Percentiles rank a stretch among this genome's conserved stretches.
phyloP scores from a whole-genome alignment of 2,113 vertebrate genomes.

The Chionodraco myersi region DNA sequence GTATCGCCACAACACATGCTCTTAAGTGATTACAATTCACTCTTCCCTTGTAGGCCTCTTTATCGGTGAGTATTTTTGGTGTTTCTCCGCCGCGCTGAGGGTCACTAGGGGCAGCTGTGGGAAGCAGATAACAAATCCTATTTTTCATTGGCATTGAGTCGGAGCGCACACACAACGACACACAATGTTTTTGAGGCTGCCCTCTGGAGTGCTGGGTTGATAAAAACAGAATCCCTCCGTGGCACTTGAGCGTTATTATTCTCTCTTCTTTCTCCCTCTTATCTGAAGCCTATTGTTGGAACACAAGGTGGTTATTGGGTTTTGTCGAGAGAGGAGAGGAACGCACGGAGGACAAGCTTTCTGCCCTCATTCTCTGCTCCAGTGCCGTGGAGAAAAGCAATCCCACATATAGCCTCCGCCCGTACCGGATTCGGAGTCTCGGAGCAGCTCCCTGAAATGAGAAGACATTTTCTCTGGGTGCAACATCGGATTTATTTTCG shows the following conservation, averaged over 20 bases:
- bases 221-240: slow-evolving; percentile 68
- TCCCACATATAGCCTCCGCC: slow-evolving; percentile 28
- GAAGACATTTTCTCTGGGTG: slow-evolving; percentile 48
- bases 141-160: slow-evolving; percentile 59
- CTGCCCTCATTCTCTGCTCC: slow-evolving; percentile 53
- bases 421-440: slow-evolving; percentile 29
- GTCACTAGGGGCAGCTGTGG: slow-evolving; percentile 71
- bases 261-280: slow-evolving; percentile 37
- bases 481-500: slow-evolving; percentile 56
- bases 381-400: slow-evolving; percentile 50
- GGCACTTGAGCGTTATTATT: slow-evolving; percentile 63
- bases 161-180: slow-evolving; percentile 6
- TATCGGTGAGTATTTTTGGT: slow-evolving; percentile 65
- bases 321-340: slow-evolving; percentile 64
- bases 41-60: slow-evolving; percentile 60
- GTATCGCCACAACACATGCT: slow-evolving; percentile 77
- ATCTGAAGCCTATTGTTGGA: slow-evolving; percentile 71
- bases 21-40: slow-evolving; percentile 75
- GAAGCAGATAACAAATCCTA: slow-evolving; percentile 69
- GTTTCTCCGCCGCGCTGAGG: slow-evolving; percentile 56
- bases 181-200: slow-evolving; percentile 45
- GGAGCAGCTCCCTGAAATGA: slow-evolving; percentile 44
- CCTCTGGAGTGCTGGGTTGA: slow-evolving; percentile 61
- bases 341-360: slow-evolving; percentile 26
- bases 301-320: slow-evolving; percentile 70